A percentile compares a stretch with the other conserved stretches of the same genome.
Conservation (phyloP, 2,113 vertebrate species). For the Hylia prasina region DNA sequence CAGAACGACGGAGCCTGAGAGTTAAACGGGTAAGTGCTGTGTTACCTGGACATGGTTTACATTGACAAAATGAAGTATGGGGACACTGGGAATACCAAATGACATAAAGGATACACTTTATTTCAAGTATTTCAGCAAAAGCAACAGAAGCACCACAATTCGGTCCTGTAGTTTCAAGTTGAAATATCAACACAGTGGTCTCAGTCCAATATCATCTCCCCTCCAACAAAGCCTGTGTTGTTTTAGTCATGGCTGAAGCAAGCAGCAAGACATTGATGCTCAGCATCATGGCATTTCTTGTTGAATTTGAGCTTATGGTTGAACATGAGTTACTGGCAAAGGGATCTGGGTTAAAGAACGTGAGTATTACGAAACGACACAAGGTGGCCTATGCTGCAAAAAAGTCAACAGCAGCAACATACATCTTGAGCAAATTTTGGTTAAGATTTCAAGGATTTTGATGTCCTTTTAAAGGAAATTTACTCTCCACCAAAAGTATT, state of each 20-base stretch:
- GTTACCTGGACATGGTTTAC: neutral
- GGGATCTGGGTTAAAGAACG: neutral
- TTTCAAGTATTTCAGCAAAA: neutral
- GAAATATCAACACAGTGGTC: neutral
- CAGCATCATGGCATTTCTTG: neutral
- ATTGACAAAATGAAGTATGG: neutral
- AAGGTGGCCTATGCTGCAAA: neutral
- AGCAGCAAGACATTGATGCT: neutral
- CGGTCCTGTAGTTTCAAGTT: neutral
- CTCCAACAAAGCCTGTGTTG: neutral
- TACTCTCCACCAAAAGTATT: neutral
- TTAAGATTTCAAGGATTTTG: neutral
- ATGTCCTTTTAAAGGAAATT: neutral
- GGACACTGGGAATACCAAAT: neutral
- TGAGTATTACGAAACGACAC: neutral
- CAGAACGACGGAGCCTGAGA: conserved; percentile 77
- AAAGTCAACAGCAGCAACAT: neutral
- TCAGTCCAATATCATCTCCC: neutral
- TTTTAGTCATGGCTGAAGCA: neutral
- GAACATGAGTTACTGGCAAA: neutral
- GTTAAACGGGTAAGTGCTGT: conserved; percentile 76
- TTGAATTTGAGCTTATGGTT: neutral
- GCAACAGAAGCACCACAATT: neutral
- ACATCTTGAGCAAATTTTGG: neutral
- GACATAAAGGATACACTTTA: neutral